Conservation (phyloP, 2,888 invertebrate genomes). For the Drosophila fulvimacula region DNA sequence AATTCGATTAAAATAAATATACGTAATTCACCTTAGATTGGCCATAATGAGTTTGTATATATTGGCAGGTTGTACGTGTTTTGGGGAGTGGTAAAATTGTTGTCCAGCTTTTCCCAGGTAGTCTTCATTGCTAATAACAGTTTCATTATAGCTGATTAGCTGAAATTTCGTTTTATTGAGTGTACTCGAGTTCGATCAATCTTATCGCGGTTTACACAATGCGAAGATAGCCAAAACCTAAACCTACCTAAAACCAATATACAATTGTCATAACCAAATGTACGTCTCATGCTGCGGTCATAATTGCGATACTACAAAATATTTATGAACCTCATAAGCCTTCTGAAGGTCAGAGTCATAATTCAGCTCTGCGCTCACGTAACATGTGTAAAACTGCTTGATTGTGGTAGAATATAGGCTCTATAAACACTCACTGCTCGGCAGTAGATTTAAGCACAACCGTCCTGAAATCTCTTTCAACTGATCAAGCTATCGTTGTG, state of each 20-base stretch:
- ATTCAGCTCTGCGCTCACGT: background rate
- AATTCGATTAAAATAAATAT: constrained; percentile 6
- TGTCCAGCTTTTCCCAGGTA: background rate
- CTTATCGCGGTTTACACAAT: constrained; percentile 43
- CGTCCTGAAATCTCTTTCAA: no score
- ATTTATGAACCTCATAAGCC: constrained; percentile 18
- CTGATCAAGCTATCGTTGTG: background rate
- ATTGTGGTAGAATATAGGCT: background rate
- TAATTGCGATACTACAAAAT: constrained; percentile 12
- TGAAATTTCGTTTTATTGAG: constrained; percentile 33
- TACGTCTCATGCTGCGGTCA: constrained; percentile 13
- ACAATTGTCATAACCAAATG: constrained; percentile 22
- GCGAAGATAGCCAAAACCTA: constrained; percentile 25
- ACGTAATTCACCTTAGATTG: background rate
- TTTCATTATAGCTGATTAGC: constrained; percentile 20
- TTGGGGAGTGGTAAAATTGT: constrained; percentile 27
- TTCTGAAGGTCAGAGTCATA: constrained; percentile 20
- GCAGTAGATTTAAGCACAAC: no score
- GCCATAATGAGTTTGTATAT: background rate
- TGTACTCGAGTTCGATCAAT: constrained; percentile 38
- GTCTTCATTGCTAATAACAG: background rate
- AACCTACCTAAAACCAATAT: constrained; percentile 9
- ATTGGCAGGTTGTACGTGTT: background rate
- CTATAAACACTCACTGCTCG: background rate
- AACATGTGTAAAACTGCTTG: background rate